These are phyloP conservation scores for Eupsilia transversa DNA, from an alignment of 2,888 invertebrate species.

Conservation along the genomic window DNA sequence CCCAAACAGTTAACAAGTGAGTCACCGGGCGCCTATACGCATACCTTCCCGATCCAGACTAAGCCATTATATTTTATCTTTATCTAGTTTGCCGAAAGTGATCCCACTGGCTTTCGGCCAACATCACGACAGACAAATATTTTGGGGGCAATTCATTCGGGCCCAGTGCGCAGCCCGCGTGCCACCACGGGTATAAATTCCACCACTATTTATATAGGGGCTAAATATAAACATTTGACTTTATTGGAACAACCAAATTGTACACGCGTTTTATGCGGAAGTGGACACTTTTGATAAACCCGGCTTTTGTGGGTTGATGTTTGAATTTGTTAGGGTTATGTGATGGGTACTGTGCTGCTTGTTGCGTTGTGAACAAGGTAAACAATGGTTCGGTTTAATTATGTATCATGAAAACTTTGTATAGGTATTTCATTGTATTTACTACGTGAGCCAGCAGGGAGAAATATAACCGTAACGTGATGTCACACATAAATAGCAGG, in stretches of 20 bases:
- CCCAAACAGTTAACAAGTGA: conserved; percentile 70
- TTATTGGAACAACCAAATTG: conserved; percentile 78
- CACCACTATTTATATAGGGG: conserved; percentile 82
- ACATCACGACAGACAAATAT: conserved; percentile 88
- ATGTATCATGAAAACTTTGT: conserved; percentile 3
- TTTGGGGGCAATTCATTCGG: conserved; percentile 86
- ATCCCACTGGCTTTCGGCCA: conserved; percentile 87
- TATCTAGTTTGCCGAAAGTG: conserved; percentile 86
- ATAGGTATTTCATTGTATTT: not conserved
- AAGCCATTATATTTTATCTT: conserved; percentile 79
- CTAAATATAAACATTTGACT: conserved; percentile 85
- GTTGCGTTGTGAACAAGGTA: conserved; percentile 9
- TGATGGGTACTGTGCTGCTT: conserved; percentile 22
- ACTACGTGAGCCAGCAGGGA: not conserved
- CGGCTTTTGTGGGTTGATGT: conserved; percentile 51
- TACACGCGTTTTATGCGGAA: conserved; percentile 74
- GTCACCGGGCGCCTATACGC: conserved; percentile 70
- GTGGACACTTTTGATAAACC: conserved; percentile 73
- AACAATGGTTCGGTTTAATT: not conserved
- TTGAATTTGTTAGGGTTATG: conserved; percentile 54
- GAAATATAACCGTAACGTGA: not conserved
- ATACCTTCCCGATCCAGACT: conserved; percentile 77
- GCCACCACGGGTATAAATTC: conserved; percentile 80
- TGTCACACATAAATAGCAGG: conserved; percentile 2
- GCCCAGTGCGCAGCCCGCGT: conserved; percentile 75